Evolutionary conservation across 2,113 vertebrate genomes (phyloP).

Genomic region (Actenoides hombroni): DNA sequence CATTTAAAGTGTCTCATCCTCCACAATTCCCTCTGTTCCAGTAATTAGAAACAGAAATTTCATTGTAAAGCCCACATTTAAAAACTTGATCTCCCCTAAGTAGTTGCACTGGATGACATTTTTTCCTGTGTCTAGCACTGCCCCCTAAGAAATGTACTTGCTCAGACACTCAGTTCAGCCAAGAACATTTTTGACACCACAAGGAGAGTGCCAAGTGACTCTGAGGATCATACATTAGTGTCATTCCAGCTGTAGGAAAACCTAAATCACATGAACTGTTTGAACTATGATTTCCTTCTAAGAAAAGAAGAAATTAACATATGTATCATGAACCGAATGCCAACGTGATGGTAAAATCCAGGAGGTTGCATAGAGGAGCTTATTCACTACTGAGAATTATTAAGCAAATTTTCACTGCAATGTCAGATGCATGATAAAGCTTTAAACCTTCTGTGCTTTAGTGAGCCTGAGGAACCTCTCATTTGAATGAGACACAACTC

Average conservation of each 20-base stretch:
- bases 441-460: not conserved
- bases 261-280: not conserved
- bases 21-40: not conserved
- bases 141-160: constrained; percentile 37
- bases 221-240: not conserved
- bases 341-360: not conserved
- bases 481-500: constrained; percentile 32
- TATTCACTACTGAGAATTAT: not conserved
- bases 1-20: not conserved
- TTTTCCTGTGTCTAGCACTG: not conserved
- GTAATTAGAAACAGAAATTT: constrained; percentile 48
- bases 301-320: not conserved
- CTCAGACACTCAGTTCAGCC: not conserved
- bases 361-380: not conserved
- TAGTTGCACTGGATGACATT: not conserved
- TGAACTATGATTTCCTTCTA: not conserved
- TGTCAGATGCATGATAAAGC: not conserved
- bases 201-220: constrained; percentile 40
- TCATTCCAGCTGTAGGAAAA: not conserved
- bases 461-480: constrained; percentile 11
- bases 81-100: not conserved
- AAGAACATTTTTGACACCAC: constrained; percentile 58
- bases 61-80: not conserved
- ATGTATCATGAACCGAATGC: not conserved
- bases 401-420: not conserved